A percentile compares a stretch with the other conserved stretches of the same genome.
phyloP scores from a whole-genome alignment of 2,113 vertebrate species.

The Galbula dea region DNA sequence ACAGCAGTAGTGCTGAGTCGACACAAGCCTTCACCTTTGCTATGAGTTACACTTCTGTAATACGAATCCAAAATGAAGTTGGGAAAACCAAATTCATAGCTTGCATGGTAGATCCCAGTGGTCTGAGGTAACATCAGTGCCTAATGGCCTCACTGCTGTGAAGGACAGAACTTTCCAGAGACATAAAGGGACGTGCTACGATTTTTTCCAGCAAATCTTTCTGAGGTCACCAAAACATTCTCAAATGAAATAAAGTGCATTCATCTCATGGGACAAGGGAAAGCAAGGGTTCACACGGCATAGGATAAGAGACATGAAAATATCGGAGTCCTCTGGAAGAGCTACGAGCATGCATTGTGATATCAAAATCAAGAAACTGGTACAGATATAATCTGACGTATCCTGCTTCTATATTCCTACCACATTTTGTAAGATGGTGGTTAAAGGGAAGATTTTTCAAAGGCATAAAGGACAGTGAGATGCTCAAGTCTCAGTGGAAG shows the following conservation, averaged over 20 bases:
- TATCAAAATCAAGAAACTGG: neutral
- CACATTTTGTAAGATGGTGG: neutral
- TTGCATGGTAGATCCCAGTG: neutral
- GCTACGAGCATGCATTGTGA: accelerated
- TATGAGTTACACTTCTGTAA: neutral
- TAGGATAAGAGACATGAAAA: neutral
- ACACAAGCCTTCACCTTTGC: constrained; percentile 9
- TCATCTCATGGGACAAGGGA: neutral
- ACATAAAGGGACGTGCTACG: neutral
- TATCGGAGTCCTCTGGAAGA: neutral
- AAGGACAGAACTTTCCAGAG: neutral
- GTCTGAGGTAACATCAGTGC: neutral
- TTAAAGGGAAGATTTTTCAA: constrained; percentile 26
- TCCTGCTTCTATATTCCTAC: neutral
- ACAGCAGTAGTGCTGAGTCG: neutral
- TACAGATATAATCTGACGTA: neutral
- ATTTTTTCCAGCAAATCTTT: neutral
- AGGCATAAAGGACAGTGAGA: constrained; percentile 22
- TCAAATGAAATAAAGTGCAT: neutral
- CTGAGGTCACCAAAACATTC: neutral
- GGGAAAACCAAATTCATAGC: neutral
- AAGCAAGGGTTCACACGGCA: neutral
- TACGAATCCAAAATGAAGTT: neutral
- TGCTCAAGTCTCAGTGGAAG: constrained; percentile 15
- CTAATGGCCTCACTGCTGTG: neutral